Conservation (phyloP, 2,113 vertebrate genomes). For the Pimephales promelas region DNA sequence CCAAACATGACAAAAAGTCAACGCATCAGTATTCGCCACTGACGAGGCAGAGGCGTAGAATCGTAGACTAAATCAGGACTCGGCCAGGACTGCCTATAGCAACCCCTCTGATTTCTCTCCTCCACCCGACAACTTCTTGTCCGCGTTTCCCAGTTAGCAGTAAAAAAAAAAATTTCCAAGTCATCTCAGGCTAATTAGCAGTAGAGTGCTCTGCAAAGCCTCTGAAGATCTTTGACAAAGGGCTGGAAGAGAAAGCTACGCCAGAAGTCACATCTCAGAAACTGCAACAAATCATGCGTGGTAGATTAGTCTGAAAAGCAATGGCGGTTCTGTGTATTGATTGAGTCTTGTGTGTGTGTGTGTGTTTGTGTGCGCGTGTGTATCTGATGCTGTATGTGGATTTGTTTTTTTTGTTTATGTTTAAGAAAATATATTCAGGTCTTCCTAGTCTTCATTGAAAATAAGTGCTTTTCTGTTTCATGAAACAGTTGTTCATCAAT, state of each 20-base stretch:
- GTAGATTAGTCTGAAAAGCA: slow-evolving; percentile 81
- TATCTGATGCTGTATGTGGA: slow-evolving; percentile 92
- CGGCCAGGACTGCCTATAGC: slow-evolving; percentile 24
- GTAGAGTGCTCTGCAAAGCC: slow-evolving; percentile 15
- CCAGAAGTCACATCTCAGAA: slow-evolving; percentile 65
- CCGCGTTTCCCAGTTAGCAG: slow-evolving; percentile 18
- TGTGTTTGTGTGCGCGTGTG: slow-evolving; percentile 81
- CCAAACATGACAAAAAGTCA: slow-evolving; percentile 39
- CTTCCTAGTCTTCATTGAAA: slow-evolving; percentile 80
- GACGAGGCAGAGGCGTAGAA: slow-evolving; percentile 27
- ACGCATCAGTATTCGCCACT: slow-evolving; percentile 55
- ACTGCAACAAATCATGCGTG: slow-evolving; percentile 77
- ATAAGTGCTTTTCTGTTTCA: slow-evolving; percentile 87
- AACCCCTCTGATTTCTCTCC: slow-evolving; percentile 34
- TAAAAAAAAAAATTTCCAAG: slow-evolving; percentile 35
- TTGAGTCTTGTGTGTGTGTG: slow-evolving; percentile 85
- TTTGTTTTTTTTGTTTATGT: slow-evolving; percentile 79
- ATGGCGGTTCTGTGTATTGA: slow-evolving; percentile 92
- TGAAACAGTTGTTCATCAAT: slow-evolving; percentile 91
- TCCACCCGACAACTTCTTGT: slow-evolving; percentile 1
- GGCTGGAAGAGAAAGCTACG: slow-evolving; percentile 4
- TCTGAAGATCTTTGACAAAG: slow-evolving; percentile 35
- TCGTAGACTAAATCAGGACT: slow-evolving; percentile 44
- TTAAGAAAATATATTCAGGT: slow-evolving; percentile 82
- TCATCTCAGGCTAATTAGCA: slow-evolving; percentile 45